Percentiles rank a stretch among this genome's conserved stretches.
phyloP scores from a whole-genome alignment of 2,113 vertebrate genomes.

The Formicarius rufipectus region DNA sequence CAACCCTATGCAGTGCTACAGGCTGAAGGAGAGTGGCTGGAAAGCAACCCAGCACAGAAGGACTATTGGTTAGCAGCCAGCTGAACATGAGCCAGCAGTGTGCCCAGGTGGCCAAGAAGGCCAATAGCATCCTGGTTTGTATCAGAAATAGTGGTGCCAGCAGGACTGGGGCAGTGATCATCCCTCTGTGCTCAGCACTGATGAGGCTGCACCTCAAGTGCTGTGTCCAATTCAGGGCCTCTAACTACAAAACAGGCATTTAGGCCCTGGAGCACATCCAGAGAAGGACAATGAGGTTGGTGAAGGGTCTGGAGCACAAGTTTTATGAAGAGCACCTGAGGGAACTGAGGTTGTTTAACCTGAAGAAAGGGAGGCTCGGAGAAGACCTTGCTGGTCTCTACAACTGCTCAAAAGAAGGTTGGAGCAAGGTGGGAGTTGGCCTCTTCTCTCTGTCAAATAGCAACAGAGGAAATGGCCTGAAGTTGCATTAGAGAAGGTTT shows the following conservation, averaged over 20 bases:
- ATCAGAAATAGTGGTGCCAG: neutral
- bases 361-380: neutral
- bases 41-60: neutral
- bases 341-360: accelerated
- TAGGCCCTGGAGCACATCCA: neutral
- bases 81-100: neutral
- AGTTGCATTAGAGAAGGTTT: neutral
- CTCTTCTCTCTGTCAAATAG: neutral
- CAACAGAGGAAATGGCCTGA: neutral
- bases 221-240: neutral
- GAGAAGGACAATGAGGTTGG: neutral
- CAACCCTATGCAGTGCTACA: accelerated
- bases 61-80: neutral
- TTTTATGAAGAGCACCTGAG: neutral
- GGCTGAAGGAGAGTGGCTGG: neutral
- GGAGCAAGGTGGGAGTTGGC: accelerated
- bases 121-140: neutral
- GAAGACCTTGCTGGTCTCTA: accelerated
- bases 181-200: neutral
- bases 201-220: accelerated
- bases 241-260: neutral
- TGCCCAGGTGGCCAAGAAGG: neutral
- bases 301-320: neutral
- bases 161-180: neutral
- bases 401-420: neutral